Evolutionary conservation across 1,140 invertebrate species (phyloP).

Genomic region (Drosophila parabipectinata): DNA sequence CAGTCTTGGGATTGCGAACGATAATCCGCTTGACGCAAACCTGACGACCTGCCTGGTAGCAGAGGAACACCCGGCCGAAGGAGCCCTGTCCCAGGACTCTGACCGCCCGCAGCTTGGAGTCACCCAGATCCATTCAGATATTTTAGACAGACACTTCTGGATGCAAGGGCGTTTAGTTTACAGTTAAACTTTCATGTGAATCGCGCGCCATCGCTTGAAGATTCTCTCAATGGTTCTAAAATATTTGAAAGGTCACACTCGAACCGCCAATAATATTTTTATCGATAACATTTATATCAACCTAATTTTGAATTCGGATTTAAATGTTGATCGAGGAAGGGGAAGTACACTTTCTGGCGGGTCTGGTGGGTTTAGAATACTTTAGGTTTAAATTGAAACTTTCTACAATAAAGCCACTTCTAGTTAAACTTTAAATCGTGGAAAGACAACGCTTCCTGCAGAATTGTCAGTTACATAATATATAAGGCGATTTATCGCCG

Average conservation of each 20-base stretch:
- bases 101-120: conserved; percentile 51
- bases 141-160: neutral
- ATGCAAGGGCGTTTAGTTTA: neutral
- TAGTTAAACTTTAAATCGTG: neutral
- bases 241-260: neutral
- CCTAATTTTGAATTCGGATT: conserved; percentile 6
- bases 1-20: conserved; percentile 56
- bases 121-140: conserved; percentile 67
- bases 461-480: conserved; percentile 13
- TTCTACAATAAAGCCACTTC: neutral
- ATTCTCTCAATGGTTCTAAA: neutral
- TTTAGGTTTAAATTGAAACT: too few species aligned
- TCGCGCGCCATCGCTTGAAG: neutral
- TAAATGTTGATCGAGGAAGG: neutral
- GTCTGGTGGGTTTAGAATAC: too few species aligned
- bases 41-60: conserved; percentile 25
- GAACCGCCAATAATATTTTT: neutral
- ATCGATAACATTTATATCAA: neutral
- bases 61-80: conserved; percentile 75
- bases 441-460: conserved; percentile 26
- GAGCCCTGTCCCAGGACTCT: conserved; percentile 62
- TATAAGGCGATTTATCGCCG: conserved; percentile 25
- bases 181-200: neutral
- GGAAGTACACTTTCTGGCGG: too few species aligned
- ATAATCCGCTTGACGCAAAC: conserved; percentile 79